Evolutionary conservation across 2,797 vertebrate genomes (phyloP), one percentile per base, ranked within the genome.

Genomic region (Taenioides sp.): DNA sequence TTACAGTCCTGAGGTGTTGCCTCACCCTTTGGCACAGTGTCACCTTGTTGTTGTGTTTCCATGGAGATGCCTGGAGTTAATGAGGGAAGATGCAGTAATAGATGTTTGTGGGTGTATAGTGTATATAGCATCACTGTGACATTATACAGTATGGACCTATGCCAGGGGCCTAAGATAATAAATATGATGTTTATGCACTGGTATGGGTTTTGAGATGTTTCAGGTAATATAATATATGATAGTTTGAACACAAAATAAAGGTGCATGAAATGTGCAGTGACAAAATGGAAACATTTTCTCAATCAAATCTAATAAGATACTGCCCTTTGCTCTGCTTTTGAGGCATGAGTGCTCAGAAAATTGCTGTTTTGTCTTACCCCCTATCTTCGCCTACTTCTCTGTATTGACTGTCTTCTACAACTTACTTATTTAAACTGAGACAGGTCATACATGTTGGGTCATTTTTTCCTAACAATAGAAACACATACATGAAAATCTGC

Each of bases 11-110:
- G 14, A 66, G 16, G 47, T 66, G 47, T 74, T 87, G 80, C 77
- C 79, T 80, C 74, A 79, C 82, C 81, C 77, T 75, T 84, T 75
- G 76, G 84, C 86, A 78, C 80, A 86, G 67, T 84, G 80, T 87
- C 80, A 87, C 76, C 85, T 91, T 86, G 89, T 87, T 84, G 74
- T 65, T 65, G 80, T 86, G 92, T 94, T 93, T 91, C 91, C 90
- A 94, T 93, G 92, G 93, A 88, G 87, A 94, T 87, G 73, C 80
- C 86, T 84, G 78, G 79, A 89, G 91, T 91, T 91, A 92, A 90
- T 90, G 90, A 92, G 90, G 80, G 65, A 75, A 74, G 50, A 78
- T 87, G 82, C 86, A 59, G 60, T 78, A 67, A 54, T 66, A 25
- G 27, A 37, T 64, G 49, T 69, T 64, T 72, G 59, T 72, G 66